Conservation (phyloP, 1,140 invertebrate genomes). For the Pseudomyrmex dendroicus region DNA sequence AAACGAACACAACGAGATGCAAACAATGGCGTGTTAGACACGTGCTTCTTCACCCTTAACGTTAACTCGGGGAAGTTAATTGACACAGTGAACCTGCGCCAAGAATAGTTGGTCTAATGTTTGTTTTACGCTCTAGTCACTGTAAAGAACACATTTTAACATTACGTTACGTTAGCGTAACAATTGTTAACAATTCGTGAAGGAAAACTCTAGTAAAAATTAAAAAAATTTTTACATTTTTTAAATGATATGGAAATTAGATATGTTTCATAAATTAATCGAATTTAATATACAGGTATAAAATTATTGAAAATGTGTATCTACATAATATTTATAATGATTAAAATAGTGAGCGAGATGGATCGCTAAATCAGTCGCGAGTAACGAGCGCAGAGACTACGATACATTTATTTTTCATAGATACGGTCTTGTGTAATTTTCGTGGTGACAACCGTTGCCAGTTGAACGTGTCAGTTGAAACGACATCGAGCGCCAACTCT, state of each 20-base stretch:
- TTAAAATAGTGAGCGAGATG: no score
- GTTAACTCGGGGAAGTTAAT: constrained; percentile 36
- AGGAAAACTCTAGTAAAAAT: no score
- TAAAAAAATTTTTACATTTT: no score
- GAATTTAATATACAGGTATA: no score
- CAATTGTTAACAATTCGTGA: no score
- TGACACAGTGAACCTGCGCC: constrained; percentile 41
- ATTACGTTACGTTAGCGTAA: no score
- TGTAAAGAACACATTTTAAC: neutral
- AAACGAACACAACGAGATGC: constrained; percentile 68
- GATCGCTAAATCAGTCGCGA: no score
- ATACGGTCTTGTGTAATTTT: constrained; percentile 49
- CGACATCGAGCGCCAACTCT: constrained; percentile 61
- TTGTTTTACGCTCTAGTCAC: neutral
- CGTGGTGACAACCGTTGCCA: constrained; percentile 13
- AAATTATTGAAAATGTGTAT: no score
- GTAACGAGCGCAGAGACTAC: no score
- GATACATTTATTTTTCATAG: neutral
- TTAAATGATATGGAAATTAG: no score
- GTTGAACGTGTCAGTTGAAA: constrained; percentile 55
- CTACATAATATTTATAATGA: no score
- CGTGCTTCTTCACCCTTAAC: constrained; percentile 54
- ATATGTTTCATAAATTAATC: no score
- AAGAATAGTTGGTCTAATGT: constrained; percentile 3
- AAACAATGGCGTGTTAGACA: constrained; percentile 75